Evolutionary conservation across 92 coral and sea anemone genomes (phyloP).

Genomic region (Epizoanthus illoricatus): DNA sequence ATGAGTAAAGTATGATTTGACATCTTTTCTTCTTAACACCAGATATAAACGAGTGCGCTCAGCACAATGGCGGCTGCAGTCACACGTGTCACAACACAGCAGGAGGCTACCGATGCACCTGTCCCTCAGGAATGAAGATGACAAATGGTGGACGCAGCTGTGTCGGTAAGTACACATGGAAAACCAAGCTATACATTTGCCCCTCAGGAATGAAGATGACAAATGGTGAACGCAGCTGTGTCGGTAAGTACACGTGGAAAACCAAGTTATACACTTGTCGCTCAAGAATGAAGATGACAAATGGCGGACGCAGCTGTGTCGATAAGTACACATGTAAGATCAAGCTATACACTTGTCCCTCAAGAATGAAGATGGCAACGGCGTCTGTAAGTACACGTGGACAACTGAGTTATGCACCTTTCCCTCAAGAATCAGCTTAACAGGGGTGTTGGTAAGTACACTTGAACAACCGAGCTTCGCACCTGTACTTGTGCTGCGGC

Average conservation of each 20-base stretch:
- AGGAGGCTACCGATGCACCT: constrained; percentile 71
- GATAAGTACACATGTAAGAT: no score
- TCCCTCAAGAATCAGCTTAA: constrained; percentile 1
- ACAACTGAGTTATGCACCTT: background rate
- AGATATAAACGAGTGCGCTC: constrained; percentile 86
- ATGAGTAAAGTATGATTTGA: no score
- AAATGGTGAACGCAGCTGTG: no score
- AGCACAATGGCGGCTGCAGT: constrained; percentile 76
- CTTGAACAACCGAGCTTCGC: no score
- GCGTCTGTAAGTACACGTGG: constrained; percentile 52
- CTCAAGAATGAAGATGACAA: background rate
- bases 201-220: constrained; percentile 63
- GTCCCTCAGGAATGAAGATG: constrained; percentile 71
- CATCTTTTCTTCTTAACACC: background rate
- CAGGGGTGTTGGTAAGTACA: no score
- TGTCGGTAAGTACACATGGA: constrained; percentile 43
- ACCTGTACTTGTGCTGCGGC: background rate
- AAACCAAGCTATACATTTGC: constrained; percentile 58
- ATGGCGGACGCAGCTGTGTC: constrained; percentile 38
- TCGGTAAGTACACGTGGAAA: constrained; percentile 40
- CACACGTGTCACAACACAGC: constrained; percentile 74
- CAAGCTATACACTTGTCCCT: constrained; percentile 68
- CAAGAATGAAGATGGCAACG: constrained; percentile 63
- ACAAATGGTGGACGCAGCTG: constrained; percentile 67
- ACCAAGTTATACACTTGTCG: constrained; percentile 43